Percentiles rank a stretch among this genome's conserved stretches.
Evolutionary conservation across 2,888 invertebrate genomes (phyloP).

Genomic region (Frankliniella intonsa): DNA sequence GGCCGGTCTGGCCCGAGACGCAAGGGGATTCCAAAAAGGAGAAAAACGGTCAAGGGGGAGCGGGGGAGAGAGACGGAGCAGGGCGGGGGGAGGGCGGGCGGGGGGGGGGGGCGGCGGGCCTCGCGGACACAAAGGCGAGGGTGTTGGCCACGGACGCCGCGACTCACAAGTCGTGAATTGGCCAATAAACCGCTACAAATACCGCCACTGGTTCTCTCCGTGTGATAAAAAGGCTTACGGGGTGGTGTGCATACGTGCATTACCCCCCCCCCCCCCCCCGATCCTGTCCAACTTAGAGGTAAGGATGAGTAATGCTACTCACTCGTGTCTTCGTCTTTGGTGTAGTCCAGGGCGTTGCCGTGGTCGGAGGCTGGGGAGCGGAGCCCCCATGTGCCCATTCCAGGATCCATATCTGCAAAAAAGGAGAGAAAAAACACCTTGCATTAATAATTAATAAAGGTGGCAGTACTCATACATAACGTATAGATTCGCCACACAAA

Average conservation of each 20-base stretch:
- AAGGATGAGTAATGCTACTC: not conserved
- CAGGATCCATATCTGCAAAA: not conserved
- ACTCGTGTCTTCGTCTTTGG: constrained; percentile 16
- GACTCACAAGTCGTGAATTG: too few species aligned
- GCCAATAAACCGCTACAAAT: too few species aligned
- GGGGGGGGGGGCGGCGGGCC: not conserved
- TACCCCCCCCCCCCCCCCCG: too few species aligned
- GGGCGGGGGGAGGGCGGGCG: not conserved
- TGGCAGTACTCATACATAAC: not conserved
- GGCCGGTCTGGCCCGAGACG: not conserved
- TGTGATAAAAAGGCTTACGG: not conserved
- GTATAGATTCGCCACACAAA: too few species aligned
- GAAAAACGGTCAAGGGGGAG: not conserved
- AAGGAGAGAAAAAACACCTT: not conserved
- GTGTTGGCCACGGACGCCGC: too few species aligned
- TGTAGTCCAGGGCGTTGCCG: constrained; percentile 19
- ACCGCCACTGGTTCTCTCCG: too few species aligned
- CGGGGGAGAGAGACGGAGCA: not conserved
- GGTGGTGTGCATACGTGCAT: not conserved
- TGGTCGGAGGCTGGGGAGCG: constrained; percentile 1
- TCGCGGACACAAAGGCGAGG: not conserved
- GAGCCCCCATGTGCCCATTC: not conserved
- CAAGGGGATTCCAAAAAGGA: not conserved
- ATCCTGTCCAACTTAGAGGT: too few species aligned
- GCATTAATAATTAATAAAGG: not conserved